Conservation (phyloP, 2,113 vertebrate species). For the Prionailurus viverrinus region DNA sequence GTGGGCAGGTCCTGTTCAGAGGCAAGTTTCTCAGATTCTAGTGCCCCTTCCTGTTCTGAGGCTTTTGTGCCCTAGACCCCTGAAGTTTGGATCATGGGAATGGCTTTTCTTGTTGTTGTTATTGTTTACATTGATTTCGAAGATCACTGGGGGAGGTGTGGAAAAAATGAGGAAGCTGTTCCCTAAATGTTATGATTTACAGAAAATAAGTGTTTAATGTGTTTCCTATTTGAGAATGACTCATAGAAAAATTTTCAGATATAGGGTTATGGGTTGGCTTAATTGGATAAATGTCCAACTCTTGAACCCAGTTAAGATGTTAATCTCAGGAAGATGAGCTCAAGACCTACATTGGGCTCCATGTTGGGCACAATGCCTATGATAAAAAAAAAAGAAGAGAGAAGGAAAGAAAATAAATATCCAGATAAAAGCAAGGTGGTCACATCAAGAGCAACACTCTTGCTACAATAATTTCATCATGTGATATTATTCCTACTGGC, state of each 20-base stretch:
- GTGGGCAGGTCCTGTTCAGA: background rate
- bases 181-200: background rate
- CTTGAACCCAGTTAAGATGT: too few species aligned
- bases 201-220: background rate
- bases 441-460: background rate
- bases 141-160: background rate
- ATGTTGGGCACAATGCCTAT: too few species aligned
- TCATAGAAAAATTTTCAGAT: background rate
- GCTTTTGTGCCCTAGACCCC: background rate
- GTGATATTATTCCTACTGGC: background rate
- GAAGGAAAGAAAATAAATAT: too few species aligned
- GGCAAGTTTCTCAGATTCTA: background rate
- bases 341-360: too few species aligned
- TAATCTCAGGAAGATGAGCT: too few species aligned
- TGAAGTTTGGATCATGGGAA: too few species aligned
- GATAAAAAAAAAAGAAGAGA: too few species aligned
- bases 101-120: background rate
- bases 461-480: background rate
- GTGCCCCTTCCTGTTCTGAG: fast-evolving
- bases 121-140: background rate
- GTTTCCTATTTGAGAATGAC: background rate
- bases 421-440: too few species aligned
- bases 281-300: too few species aligned
- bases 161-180: background rate
- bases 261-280: too few species aligned